Evolutionary conservation across 2,113 vertebrate genomes (phyloP).

Genomic region (Megaptera novaeangliae): DNA sequence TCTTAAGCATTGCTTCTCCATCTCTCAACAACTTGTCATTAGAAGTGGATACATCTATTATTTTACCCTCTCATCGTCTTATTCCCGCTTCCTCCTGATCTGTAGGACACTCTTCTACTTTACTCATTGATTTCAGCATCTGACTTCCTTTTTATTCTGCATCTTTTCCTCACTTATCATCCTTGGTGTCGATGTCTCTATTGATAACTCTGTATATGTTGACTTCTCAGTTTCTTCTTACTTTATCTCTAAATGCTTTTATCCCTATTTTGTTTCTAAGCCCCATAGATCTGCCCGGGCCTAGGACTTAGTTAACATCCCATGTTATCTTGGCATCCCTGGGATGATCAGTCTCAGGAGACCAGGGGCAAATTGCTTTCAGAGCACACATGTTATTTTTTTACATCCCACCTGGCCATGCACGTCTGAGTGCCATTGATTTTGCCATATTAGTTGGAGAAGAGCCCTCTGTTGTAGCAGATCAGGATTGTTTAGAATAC

Average conservation of each 20-base stretch:
- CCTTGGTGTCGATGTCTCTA: not conserved
- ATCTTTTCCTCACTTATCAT: not conserved
- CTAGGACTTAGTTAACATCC: not conserved
- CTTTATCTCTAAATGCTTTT: not conserved
- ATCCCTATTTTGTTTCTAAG: not conserved
- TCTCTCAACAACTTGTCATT: not conserved
- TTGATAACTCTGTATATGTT: not conserved
- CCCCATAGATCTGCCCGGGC: not conserved
- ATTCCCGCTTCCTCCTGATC: not conserved
- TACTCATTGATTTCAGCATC: not conserved
- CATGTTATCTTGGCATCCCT: not conserved
- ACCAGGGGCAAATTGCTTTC: not conserved
- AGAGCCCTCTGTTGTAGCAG: not conserved
- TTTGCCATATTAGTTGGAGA: not conserved
- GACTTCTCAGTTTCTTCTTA: not conserved
- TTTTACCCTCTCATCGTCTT: not conserved
- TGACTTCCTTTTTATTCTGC: not conserved
- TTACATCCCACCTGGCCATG: not conserved
- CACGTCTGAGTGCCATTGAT: not conserved
- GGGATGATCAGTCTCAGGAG: not conserved
- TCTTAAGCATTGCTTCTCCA: not conserved
- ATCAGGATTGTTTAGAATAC: not conserved
- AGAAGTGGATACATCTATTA: not conserved
- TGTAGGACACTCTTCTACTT: no score
- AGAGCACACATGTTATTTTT: not conserved